phyloP scores from a whole-genome alignment of 2,888 invertebrate genomes.

The Agrotis ipsilon region DNA sequence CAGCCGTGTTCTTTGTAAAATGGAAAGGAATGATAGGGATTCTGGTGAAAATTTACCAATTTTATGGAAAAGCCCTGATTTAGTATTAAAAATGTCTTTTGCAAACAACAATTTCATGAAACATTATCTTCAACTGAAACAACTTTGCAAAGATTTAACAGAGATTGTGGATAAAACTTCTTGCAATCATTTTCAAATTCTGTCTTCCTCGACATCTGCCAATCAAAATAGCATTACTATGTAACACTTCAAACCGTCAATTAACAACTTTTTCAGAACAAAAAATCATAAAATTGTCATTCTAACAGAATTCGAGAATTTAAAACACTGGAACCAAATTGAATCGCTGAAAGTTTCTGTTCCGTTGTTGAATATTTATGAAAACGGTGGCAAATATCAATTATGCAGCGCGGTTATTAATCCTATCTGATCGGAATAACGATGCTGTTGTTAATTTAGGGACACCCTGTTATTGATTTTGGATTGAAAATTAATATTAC shows the following conservation, averaged over 20 bases:
- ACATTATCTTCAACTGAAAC: not conserved
- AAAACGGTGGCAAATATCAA: conserved; percentile 81
- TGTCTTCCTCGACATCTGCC: conserved; percentile 13
- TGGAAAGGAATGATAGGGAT: conserved; percentile 15
- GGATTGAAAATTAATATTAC: conserved; percentile 61
- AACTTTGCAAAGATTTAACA: not conserved
- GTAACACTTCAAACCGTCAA: conserved; percentile 36
- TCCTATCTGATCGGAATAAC: conserved; percentile 78
- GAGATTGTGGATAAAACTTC: not conserved
- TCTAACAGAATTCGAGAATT: conserved; percentile 58
- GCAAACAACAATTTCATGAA: not conserved
- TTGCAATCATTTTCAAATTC: not conserved
- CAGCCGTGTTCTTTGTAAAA: conserved; percentile 9
- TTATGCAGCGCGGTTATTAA: conserved; percentile 78
- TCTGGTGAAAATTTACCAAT: conserved; percentile 10
- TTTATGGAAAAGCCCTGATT: conserved; percentile 1
- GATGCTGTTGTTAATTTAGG: conserved; percentile 73
- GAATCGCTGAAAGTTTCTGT: conserved; percentile 76
- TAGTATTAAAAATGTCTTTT: not conserved
- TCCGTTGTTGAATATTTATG: conserved; percentile 83
- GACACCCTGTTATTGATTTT: conserved; percentile 69
- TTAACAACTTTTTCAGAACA: conserved; percentile 41
- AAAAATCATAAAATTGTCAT: conserved; percentile 43
- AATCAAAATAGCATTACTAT: conserved; percentile 39
- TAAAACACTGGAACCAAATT: conserved; percentile 62